A percentile compares a stretch with the other conserved stretches of the same genome.
phyloP scores from a whole-genome alignment of 1,140 invertebrate genomes.

The Drosophila kanapiae region DNA sequence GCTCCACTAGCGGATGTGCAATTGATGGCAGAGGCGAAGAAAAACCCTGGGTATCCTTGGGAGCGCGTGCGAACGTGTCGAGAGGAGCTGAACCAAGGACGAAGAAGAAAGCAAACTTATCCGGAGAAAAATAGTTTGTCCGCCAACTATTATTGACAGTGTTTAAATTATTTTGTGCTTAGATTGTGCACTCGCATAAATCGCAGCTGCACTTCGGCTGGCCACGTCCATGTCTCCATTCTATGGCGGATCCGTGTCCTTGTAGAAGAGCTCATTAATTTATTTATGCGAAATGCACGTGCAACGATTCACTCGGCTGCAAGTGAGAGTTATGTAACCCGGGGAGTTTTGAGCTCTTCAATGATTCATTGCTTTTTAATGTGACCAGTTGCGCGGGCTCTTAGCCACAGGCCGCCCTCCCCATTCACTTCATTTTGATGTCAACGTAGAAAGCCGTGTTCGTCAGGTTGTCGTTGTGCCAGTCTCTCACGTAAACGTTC shows the following conservation, averaged over 20 bases:
- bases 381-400: slow-evolving; percentile 47
- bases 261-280: slow-evolving; percentile 71
- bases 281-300: slow-evolving; percentile 84
- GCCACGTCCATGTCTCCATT: slow-evolving; percentile 34
- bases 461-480: slow-evolving; percentile 46
- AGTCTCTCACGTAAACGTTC: slow-evolving; percentile 46
- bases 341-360: slow-evolving; percentile 55
- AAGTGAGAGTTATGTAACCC: slow-evolving; percentile 79
- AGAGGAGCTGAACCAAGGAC: slow-evolving; percentile 43
- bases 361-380: slow-evolving; percentile 68
- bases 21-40: slow-evolving; percentile 64
- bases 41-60: slow-evolving; percentile 21
- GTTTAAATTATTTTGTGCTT: slow-evolving; percentile 82
- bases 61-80: slow-evolving; percentile 77
- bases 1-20: slow-evolving; percentile 72
- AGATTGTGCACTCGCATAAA: slow-evolving; percentile 78
- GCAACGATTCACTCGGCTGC: slow-evolving; percentile 70
- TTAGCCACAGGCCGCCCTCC: not conserved
- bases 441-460: slow-evolving; percentile 50
- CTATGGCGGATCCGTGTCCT: slow-evolving; percentile 31
- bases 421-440: slow-evolving; percentile 58
- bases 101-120: slow-evolving; percentile 45
- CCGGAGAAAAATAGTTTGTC: slow-evolving; percentile 69
- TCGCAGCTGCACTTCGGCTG: slow-evolving; percentile 53
- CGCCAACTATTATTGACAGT: slow-evolving; percentile 79